These are phyloP conservation scores for Tachysurus vachellii DNA, from an alignment of 2,113 vertebrate genomes.

Conservation along the genomic window DNA sequence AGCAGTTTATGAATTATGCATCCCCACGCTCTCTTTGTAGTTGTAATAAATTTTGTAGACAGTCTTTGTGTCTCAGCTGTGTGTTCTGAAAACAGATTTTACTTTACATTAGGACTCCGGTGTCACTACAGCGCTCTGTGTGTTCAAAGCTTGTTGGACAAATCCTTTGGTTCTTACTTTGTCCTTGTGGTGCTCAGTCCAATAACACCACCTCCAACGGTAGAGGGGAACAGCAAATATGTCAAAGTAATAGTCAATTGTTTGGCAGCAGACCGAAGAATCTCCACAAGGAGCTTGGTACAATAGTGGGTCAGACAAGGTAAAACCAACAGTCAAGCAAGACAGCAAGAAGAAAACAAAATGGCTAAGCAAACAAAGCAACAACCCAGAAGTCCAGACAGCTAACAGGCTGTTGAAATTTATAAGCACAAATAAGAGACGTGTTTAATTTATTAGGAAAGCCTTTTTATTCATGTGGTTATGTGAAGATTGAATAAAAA, in stretches of 20 bases:
- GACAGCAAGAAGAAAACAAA: slow-evolving; percentile 1
- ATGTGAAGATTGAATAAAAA: background rate
- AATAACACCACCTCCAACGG: slow-evolving; percentile 53
- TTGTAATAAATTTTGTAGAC: slow-evolving; percentile 36
- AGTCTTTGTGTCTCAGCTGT: slow-evolving; percentile 21
- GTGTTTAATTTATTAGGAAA: background rate
- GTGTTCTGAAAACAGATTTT: slow-evolving; percentile 28
- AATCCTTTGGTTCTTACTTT: slow-evolving; percentile 51
- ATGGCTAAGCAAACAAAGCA: slow-evolving; percentile 14
- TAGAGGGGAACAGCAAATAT: slow-evolving; percentile 53
- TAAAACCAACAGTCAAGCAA: slow-evolving; percentile 39
- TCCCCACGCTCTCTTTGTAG: slow-evolving; percentile 16
- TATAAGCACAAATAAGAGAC: background rate
- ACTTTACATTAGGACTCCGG: slow-evolving; percentile 23
- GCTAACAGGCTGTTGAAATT: background rate
- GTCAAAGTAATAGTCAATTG: slow-evolving; percentile 49
- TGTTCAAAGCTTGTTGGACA: slow-evolving; percentile 55
- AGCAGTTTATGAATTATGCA: slow-evolving; percentile 16
- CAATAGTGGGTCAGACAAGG: slow-evolving; percentile 42
- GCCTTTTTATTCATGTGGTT: background rate
- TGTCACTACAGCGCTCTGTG: slow-evolving; percentile 26
- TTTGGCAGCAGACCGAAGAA: slow-evolving; percentile 45
- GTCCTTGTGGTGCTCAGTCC: slow-evolving; percentile 50
- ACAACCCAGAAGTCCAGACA: background rate
- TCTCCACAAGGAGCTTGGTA: slow-evolving; percentile 38